These are phyloP conservation scores for Mirza zaza DNA, from an alignment of 2,113 vertebrate genomes.

Conservation along the genomic window DNA sequence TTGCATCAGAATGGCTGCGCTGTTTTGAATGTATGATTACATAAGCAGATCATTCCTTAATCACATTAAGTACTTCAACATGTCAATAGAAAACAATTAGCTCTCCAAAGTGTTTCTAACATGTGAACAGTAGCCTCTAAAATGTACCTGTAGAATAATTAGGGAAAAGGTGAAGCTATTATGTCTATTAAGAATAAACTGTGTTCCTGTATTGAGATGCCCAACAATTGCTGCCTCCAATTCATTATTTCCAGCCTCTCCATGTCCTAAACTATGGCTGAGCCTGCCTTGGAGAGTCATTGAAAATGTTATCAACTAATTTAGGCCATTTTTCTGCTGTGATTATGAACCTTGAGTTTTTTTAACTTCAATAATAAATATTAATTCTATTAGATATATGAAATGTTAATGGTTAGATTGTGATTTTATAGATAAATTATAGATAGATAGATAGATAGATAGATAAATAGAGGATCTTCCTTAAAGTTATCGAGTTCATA, in stretches of 20 bases:
- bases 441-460: no score
- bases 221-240: background rate
- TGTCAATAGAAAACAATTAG: background rate
- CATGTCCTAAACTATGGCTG: background rate
- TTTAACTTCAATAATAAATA: background rate
- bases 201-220: background rate
- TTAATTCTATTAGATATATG: rapidly evolving
- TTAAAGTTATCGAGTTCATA: background rate
- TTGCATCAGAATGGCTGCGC: rapidly evolving
- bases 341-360: background rate
- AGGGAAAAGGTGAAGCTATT: background rate
- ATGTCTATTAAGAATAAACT: background rate
- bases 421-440: background rate
- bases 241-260: background rate
- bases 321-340: background rate
- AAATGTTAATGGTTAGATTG: background rate
- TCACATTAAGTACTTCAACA: background rate
- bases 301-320: background rate
- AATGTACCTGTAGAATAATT: background rate
- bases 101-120: background rate
- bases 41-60: background rate
- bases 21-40: background rate
- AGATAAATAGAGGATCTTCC: background rate
- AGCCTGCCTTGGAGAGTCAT: background rate
- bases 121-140: background rate